Conservation (phyloP, 92 coral and sea anemone genomes). For the Desmophyllum pertusum region DNA sequence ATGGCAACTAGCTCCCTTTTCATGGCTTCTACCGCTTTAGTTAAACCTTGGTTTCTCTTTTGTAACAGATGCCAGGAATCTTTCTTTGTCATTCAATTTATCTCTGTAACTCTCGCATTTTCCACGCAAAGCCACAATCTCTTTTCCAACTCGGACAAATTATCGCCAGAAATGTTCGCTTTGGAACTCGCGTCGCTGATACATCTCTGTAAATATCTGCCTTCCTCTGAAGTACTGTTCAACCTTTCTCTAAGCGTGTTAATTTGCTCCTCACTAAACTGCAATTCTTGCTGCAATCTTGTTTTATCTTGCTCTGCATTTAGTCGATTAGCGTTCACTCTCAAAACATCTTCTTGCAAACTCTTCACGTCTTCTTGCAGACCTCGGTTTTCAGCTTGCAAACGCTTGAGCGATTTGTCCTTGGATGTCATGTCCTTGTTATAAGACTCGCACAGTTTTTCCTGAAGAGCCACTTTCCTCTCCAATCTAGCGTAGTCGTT, state of each 20-base stretch:
- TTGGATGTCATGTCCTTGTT: conserved; percentile 87
- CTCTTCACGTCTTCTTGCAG: conserved; percentile 81
- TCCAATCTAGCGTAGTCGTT: conserved; percentile 67
- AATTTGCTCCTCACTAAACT: conserved; percentile 76
- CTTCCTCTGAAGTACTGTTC: conserved; percentile 58
- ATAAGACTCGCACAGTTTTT: conserved; percentile 78
- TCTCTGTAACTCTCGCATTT: conserved; percentile 72
- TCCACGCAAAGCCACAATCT: conserved; percentile 63
- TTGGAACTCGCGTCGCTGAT: conserved; percentile 56
- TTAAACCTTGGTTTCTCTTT: conserved; percentile 60
- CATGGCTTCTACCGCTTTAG: conserved; percentile 58
- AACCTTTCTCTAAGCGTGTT: conserved; percentile 60
- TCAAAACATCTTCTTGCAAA: conserved; percentile 79
- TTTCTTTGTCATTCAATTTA: conserved; percentile 80
- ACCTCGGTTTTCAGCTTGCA: conserved; percentile 86
- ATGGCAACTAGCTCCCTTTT: conserved; percentile 69
- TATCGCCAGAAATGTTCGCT: conserved; percentile 45
- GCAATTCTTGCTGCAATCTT: conserved; percentile 68
- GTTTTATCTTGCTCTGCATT: conserved; percentile 77
- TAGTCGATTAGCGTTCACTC: conserved; percentile 76
- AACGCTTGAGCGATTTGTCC: conserved; percentile 76
- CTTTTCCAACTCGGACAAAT: conserved; percentile 62
- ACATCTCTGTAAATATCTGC: conserved; percentile 52
- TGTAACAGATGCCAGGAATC: conserved; percentile 57
- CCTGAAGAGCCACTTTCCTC: conserved; percentile 74